A percentile compares a stretch with the other conserved stretches of the same genome.
Evolutionary conservation across 2,797 vertebrate genomes (phyloP).

Genomic region (Enteromius paludinosus): DNA sequence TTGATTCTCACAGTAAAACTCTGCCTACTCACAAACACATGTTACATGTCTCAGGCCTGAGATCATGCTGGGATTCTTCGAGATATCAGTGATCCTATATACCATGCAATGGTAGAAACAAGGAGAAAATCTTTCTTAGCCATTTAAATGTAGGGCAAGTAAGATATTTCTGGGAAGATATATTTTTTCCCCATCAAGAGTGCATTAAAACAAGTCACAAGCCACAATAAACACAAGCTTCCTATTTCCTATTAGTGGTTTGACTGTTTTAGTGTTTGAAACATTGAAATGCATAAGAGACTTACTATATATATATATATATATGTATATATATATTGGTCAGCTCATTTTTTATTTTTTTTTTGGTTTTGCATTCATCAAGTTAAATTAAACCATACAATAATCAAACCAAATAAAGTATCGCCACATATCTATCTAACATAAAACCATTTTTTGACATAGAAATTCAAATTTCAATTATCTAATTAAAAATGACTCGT

Average conservation of each 20-base stretch:
- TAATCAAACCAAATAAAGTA: neutral
- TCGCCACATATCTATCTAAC: neutral
- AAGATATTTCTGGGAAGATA: neutral
- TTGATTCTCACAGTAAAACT: neutral
- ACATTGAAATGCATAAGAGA: too few relatives aligned
- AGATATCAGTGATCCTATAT: neutral
- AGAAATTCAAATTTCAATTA: too few relatives aligned
- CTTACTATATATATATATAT: too few relatives aligned
- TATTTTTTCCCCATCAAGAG: neutral
- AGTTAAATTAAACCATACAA: neutral
- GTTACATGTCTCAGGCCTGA: conserved; percentile 22
- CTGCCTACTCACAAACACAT: conserved; percentile 13
- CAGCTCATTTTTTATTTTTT: neutral
- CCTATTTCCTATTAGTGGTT: too few relatives aligned
- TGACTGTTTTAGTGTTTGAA: too few relatives aligned
- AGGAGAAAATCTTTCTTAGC: neutral
- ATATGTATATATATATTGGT: too few relatives aligned
- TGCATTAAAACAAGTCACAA: neutral
- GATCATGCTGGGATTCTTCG: neutral
- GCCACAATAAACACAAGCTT: too few relatives aligned
- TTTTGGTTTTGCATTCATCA: neutral
- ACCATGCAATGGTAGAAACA: conserved; percentile 1
- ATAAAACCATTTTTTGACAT: too few relatives aligned
- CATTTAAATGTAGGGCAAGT: neutral
- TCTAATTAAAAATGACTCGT: neutral